Percentiles rank a stretch among this genome's conserved stretches.
Conservation (phyloP, 2,888 invertebrate genomes). For the Eupithecia abbreviata region DNA sequence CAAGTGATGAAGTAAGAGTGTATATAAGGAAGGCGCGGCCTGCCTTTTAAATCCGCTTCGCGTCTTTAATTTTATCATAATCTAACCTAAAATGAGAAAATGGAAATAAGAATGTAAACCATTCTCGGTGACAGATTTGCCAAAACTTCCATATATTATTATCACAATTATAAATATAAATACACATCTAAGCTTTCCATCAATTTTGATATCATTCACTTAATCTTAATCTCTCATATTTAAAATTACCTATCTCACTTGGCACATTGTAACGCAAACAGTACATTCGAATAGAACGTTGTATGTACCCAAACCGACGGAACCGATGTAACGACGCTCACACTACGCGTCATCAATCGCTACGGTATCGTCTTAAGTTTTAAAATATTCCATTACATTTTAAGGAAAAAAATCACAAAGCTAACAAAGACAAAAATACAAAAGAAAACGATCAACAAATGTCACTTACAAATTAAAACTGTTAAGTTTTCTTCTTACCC, state of each 20-base stretch:
- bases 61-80: conserved; percentile 53
- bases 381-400: conserved; percentile 62
- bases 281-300: conserved; percentile 73
- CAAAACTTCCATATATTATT: conserved; percentile 82
- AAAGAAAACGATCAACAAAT: conserved; percentile 82
- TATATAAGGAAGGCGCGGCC: not conserved
- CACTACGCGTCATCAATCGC: conserved; percentile 64
- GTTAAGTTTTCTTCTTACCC: conserved; percentile 74
- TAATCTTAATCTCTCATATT: conserved; percentile 81
- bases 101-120: conserved; percentile 68
- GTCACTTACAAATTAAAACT: conserved; percentile 82
- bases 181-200: conserved; percentile 73
- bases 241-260: conserved; percentile 82
- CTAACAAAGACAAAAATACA: conserved; percentile 82
- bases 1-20: conserved; percentile 21
- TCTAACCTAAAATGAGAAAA: conserved; percentile 67
- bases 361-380: conserved; percentile 67
- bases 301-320: conserved; percentile 55
- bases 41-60: conserved; percentile 30
- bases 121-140: conserved; percentile 70
- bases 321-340: conserved; percentile 64
- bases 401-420: conserved; percentile 76
- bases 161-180: conserved; percentile 82
- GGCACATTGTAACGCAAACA: conserved; percentile 81
- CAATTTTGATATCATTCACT: conserved; percentile 83